phyloP scores from a whole-genome alignment of 2,113 vertebrate genomes.

The Alaudala cheleensis region DNA sequence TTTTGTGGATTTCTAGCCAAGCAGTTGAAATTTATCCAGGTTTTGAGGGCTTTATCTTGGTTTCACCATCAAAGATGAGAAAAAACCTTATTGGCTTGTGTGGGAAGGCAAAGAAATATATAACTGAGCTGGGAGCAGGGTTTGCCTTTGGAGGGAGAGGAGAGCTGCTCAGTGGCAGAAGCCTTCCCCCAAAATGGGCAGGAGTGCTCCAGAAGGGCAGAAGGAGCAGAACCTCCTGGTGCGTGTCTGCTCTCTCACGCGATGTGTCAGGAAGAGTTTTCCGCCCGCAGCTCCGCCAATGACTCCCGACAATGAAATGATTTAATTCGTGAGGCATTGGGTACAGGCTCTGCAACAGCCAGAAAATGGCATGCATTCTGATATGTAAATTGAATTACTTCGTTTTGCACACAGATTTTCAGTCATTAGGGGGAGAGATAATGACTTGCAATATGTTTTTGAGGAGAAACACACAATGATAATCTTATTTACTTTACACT shows the following conservation, averaged over 20 bases:
- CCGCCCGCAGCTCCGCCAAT: neutral
- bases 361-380: constrained; percentile 3
- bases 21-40: neutral
- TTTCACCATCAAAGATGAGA: neutral
- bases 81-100: neutral
- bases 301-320: neutral
- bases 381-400: constrained; percentile 53
- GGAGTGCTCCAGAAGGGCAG: neutral
- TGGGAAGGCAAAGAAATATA: neutral
- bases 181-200: neutral
- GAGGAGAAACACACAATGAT: constrained; percentile 37
- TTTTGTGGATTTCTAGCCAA: neutral
- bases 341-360: neutral
- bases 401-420: constrained; percentile 13
- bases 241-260: neutral
- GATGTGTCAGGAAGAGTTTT: neutral
- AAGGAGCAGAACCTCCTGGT: neutral
- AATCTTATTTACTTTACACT: constrained; percentile 62
- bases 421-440: constrained; percentile 42
- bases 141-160: neutral
- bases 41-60: neutral
- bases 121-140: neutral
- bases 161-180: neutral
- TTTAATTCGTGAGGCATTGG: neutral
- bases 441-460: constrained; percentile 50